phyloP scores from a whole-genome alignment of 2,797 vertebrate genomes.

The Trachurus trachurus region DNA sequence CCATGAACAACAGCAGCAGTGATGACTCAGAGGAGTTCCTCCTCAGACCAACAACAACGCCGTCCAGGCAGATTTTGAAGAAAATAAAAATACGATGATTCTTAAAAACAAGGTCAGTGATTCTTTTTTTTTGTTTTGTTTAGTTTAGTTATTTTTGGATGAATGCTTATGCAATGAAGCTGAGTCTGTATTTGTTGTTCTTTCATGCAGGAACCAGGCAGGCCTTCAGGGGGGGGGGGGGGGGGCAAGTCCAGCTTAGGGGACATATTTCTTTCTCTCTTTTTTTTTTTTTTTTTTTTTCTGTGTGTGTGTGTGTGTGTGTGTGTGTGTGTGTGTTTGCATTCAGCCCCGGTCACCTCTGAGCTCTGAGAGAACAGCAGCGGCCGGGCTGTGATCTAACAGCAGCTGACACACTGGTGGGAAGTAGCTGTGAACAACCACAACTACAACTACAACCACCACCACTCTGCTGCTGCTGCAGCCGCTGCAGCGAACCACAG shows the following conservation, averaged over 20 bases:
- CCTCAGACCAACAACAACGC: slow-evolving; percentile 43
- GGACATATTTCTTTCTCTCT: slow-evolving; percentile 44
- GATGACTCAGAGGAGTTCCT: slow-evolving; percentile 59
- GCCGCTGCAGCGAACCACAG: no score
- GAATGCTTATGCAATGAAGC: slow-evolving; percentile 64
- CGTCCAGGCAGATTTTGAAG: slow-evolving; percentile 31
- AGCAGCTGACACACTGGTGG: slow-evolving; percentile 72
- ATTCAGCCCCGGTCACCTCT: slow-evolving; percentile 66
- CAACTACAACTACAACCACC: not conserved
- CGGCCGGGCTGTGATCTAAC: slow-evolving; percentile 74
- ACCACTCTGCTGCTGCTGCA: slow-evolving; percentile 20
- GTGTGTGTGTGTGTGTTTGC: not conserved
- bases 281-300: slow-evolving; percentile 6
- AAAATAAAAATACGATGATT: slow-evolving; percentile 39
- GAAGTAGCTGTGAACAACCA: slow-evolving; percentile 65
- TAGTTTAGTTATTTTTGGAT: slow-evolving; percentile 11
- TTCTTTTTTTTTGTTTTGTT: slow-evolving; percentile 19
- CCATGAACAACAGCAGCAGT: slow-evolving; percentile 31
- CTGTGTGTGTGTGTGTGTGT: not conserved
- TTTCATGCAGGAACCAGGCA: slow-evolving; percentile 28
- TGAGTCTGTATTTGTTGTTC: slow-evolving; percentile 66
- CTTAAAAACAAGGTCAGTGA: slow-evolving; percentile 63
- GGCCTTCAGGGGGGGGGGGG: slow-evolving; percentile 28
- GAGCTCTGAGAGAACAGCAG: slow-evolving; percentile 74
- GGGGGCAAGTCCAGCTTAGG: slow-evolving; percentile 37